Base-by-base conservation (phyloP, 23 tunicate genomes). In the Oikopleura albicans region DNA sequence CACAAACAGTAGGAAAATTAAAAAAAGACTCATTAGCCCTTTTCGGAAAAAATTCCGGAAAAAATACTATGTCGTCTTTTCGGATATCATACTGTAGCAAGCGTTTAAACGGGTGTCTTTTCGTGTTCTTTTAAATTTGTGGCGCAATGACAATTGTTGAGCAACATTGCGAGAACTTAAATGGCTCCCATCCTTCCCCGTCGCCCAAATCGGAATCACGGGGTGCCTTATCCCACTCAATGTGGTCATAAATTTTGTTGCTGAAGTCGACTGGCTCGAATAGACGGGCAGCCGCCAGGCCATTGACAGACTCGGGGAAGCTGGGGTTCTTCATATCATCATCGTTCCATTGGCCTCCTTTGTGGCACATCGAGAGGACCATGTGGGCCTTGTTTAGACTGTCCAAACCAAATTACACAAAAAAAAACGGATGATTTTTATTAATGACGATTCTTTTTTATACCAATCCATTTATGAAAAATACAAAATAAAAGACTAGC, bases 161-260 rank as follows among this genome's bases (percentile, higher is more conserved):
- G 79, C 79, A 71, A 37, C 79, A 71, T 29, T 71, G 79, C 4
- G 79, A 71, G 79, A 71, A 71, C 37, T 71, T 71, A 37, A 71
- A 71, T 16, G 33, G 33, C 31, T 31, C 79, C 79, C 79, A 71
- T 2, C 79, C 79, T 12, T 71, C 79, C 2, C 79, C 79, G 31
- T 71, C 79, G 36, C 79, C 79, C 34, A 71, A 29, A 29, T 27
- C 36, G 79, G 36, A 16, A 2, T 37, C 79, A 2, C 4, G 33
- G 28, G 35, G 79, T 16, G 35, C 79, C 37, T 71, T 71, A 37
- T 71, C 79, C 79, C 79, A 71, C 31, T 71, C 79, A 71, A 71
- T 29, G 35, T 71, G 79, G 4, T 71, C 79, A 2, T 29, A 29
- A 29, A 71, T 71, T 34, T 71, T 71, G 79, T 71, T 71, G 33